Conservation (phyloP, 2,113 vertebrate genomes). For the Delphinapterus leucas region DNA sequence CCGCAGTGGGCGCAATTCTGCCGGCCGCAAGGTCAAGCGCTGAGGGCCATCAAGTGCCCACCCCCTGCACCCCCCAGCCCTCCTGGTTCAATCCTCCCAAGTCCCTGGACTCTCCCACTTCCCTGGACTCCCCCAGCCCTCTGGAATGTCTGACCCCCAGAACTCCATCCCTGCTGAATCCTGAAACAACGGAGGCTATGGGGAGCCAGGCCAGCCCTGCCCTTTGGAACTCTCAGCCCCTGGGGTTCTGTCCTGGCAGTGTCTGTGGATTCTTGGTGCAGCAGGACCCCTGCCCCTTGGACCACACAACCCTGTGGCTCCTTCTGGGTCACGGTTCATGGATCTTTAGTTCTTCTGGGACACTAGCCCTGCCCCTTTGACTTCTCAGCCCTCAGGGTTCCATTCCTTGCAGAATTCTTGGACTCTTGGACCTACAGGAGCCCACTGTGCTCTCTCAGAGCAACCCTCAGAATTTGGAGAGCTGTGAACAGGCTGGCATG, state of each 20-base stretch:
- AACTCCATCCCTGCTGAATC: neutral
- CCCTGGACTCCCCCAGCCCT: neutral
- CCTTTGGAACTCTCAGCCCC: neutral
- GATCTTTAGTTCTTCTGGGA: neutral
- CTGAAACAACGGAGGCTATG: neutral
- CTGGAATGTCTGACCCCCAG: neutral
- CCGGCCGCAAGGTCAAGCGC: conserved; percentile 69
- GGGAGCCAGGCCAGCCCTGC: neutral
- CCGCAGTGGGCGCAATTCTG: conserved; percentile 71
- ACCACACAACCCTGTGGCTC: neutral
- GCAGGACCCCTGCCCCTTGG: neutral
- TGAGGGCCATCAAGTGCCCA: conserved; percentile 17
- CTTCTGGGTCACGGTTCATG: neutral
- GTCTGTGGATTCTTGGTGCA: neutral
- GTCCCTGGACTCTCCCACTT: neutral
- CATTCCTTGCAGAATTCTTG: neutral
- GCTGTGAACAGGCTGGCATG: neutral
- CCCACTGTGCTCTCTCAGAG: neutral
- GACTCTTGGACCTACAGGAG: neutral
- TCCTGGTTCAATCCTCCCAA: neutral
- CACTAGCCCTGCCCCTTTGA: neutral
- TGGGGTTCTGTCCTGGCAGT: neutral
- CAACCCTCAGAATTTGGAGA: neutral
- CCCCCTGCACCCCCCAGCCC: neutral
- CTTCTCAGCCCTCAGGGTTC: neutral